phyloP scores from a whole-genome alignment of 2,113 vertebrate species.

The Cheirogaleus medius region DNA sequence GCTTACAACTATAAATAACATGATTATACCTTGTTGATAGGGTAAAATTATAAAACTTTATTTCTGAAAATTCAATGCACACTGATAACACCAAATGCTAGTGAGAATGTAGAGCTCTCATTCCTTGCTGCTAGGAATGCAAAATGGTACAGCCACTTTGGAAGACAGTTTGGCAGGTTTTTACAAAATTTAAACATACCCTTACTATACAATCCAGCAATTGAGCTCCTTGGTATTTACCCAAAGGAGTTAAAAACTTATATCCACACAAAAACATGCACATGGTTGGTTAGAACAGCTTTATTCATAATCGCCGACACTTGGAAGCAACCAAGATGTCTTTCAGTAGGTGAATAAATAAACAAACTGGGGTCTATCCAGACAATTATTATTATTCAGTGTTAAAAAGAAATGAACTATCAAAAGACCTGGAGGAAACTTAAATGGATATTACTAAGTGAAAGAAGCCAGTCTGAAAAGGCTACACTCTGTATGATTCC shows the following conservation, averaged over 20 bases:
- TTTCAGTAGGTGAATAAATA: neutral
- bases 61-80: neutral
- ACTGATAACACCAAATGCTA: neutral
- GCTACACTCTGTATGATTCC: neutral
- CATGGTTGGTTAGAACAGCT: neutral
- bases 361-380: neutral
- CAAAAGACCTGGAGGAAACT: neutral
- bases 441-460: neutral
- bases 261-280: neutral
- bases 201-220: neutral
- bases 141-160: neutral
- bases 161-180: neutral
- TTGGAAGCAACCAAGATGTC: neutral
- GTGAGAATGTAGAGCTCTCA: neutral
- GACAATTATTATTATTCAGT: neutral
- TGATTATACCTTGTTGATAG: neutral
- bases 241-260: neutral
- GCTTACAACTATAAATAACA: neutral
- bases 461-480: neutral
- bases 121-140: neutral
- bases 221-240: neutral
- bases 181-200: neutral
- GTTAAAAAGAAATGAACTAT: neutral
- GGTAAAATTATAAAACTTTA: neutral
- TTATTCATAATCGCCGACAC: neutral